A percentile compares a stretch with the other conserved stretches of the same genome.
Evolutionary conservation across 2,888 invertebrate species (phyloP).

Genomic region (Xestia sexstrigata): DNA sequence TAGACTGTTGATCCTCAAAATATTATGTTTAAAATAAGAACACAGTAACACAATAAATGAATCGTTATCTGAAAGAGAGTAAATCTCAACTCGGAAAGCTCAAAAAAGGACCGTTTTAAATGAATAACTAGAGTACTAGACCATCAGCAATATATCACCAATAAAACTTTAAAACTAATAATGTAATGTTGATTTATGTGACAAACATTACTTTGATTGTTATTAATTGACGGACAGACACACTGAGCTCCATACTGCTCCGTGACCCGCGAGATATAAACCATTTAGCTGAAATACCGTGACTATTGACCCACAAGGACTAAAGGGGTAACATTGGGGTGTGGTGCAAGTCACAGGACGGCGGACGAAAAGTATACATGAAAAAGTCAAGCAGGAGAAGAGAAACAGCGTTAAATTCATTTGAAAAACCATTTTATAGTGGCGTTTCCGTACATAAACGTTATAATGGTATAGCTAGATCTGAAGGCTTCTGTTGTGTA

Average conservation of each 20-base stretch:
- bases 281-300: conserved; percentile 68
- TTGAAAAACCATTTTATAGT: neutral
- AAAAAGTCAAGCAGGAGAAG: neutral
- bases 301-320: conserved; percentile 69
- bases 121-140: conserved; percentile 6
- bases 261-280: conserved; percentile 65
- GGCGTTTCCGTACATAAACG: neutral
- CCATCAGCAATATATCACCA: conserved; percentile 17
- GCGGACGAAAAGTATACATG: neutral
- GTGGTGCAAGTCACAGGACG: conserved; percentile 60
- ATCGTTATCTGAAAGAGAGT: neutral
- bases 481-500: neutral
- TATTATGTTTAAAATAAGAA: neutral
- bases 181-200: conserved; percentile 81
- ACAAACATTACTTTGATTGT: conserved; percentile 80
- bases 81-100: neutral
- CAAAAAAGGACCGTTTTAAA: neutral
- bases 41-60: neutral
- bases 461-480: no score
- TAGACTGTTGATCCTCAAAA: neutral
- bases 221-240: conserved; percentile 81
- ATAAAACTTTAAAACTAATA: conserved; percentile 61
- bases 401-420: neutral
- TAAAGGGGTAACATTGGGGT: conserved; percentile 70
- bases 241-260: conserved; percentile 41